Evolutionary conservation across 1,140 invertebrate genomes (phyloP), one percentile per base, ranked within the genome.

Genomic region (Apis laboriosa): DNA sequence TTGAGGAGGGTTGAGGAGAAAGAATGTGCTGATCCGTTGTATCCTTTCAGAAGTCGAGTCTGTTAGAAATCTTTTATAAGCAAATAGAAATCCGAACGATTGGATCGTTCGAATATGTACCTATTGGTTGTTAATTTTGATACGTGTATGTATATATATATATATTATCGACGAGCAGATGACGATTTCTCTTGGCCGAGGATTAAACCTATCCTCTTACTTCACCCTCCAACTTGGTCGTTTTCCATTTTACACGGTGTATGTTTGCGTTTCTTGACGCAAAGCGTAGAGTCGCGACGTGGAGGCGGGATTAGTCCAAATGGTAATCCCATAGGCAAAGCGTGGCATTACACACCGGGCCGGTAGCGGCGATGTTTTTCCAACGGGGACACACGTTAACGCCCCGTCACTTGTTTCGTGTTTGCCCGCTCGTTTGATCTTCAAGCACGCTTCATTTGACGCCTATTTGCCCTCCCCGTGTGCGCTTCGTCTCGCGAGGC

Each of bases 311-410:
- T 94, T 93, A 92, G 89, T 87, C 84, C 84, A 92, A 92, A 92
- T 90, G 90, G 90, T 94, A 94, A 94, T 94, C 93, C 92, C 84
- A 84, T 93, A 92, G 92, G 92, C 92, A 93, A 94, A 93, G 91
- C 88, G 86, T 78, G 64, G 84, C 86, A 83, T 87, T 90, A 86
- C 87, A 88, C 58, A 21, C 34, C 34, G 86, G 86, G 43, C 56
- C 85, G 85, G 91, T 87, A 83, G 88, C 89, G 53, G 61, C 73
- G 73, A 84, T 93, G 92, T 93, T 93, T 93, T 93, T 93, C 92
- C 92, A 93, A 87, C 89, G 86, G 90, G 91, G 90, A 90, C 88
- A 86, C 90, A 87, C 90, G 89, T 89, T 90, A 88, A 91, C 88
- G 88, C 89, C 90, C 89, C 90, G 90, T 92, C 92, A 92, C 92